Conservation (phyloP, 2,888 invertebrate genomes). For the Pocota personata region DNA sequence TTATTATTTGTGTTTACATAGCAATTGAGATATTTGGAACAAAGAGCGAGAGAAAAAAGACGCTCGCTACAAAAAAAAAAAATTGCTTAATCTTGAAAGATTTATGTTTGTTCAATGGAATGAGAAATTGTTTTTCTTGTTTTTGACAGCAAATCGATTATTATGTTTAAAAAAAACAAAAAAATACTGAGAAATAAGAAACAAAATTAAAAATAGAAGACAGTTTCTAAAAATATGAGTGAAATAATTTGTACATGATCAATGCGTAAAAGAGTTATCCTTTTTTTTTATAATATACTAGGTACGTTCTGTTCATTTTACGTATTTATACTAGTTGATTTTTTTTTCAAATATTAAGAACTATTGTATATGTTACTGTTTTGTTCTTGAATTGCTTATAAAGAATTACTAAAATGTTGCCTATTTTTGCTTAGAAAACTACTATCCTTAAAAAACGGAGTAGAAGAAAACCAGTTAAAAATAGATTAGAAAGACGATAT, state of each 20-base stretch:
- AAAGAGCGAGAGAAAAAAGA: background rate
- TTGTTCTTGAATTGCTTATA: no score
- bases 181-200: background rate
- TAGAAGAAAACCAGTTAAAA: no score
- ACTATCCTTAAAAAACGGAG: no score
- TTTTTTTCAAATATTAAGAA: no score
- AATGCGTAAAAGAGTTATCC: background rate
- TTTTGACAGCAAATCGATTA: background rate
- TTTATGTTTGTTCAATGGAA: background rate
- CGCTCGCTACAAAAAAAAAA: background rate
- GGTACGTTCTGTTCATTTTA: no score
- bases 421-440: no score
- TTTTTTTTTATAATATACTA: no score
- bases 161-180: background rate
- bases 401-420: no score
- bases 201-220: background rate
- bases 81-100: background rate
- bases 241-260: no score
- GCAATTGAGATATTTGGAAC: constrained; percentile 45
- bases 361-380: no score
- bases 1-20: constrained; percentile 39
- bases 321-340: no score
- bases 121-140: background rate
- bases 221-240: background rate
- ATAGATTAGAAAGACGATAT: no score